Evolutionary conservation across 2,797 vertebrate species (phyloP).

Genomic region (Peromyscus attwateri): DNA sequence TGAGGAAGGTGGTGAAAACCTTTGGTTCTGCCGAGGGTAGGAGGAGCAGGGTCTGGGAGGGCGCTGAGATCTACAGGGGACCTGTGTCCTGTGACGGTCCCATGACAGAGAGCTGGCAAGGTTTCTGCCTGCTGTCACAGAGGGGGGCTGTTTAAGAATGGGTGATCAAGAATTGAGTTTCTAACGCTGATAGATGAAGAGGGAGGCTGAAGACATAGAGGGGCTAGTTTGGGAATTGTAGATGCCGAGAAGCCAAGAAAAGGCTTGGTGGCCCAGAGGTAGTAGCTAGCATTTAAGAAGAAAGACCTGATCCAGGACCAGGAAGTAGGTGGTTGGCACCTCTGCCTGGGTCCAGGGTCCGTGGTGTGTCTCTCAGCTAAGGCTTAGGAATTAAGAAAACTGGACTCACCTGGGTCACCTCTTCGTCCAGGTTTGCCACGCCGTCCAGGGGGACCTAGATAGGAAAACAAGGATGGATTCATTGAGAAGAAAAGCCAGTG

Average conservation of each 20-base stretch:
- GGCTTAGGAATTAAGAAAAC: neutral
- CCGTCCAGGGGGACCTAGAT: slow-evolving; percentile 95
- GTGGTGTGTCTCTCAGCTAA: neutral
- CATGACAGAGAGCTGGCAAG: neutral
- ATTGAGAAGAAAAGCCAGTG: neutral
- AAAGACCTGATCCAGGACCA: neutral
- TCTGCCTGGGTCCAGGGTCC: neutral
- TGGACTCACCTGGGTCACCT: slow-evolving; percentile 93
- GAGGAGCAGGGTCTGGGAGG: neutral
- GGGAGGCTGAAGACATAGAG: neutral
- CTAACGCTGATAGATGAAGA: neutral
- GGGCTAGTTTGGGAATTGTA: neutral
- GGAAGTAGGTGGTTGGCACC: fast-evolving
- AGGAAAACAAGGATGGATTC: slow-evolving; percentile 82
- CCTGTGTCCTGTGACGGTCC: fast-evolving
- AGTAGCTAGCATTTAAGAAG: neutral
- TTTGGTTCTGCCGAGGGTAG: neutral
- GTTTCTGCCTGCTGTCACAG: neutral
- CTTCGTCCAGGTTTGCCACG: slow-evolving; percentile 92
- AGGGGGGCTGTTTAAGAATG: neutral
- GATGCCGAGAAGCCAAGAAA: neutral
- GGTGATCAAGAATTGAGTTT: neutral
- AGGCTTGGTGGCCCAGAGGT: neutral
- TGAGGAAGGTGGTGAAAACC: neutral
- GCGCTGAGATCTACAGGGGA: neutral